phyloP scores from a whole-genome alignment of 2,888 invertebrate species.

The Ischnura elegans region DNA sequence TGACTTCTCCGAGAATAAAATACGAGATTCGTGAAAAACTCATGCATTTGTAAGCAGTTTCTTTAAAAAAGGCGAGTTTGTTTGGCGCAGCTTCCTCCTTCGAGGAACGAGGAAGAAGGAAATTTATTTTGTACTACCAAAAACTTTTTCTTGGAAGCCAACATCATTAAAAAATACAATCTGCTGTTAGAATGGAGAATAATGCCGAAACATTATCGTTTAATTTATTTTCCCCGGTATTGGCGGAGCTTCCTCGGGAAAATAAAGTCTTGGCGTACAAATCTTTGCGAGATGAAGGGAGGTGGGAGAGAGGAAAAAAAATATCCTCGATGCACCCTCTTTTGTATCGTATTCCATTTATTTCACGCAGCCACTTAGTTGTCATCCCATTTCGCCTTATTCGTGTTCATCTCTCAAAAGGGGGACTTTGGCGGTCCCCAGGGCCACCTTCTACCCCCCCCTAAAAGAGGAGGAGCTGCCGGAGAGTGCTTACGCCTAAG shows the following conservation, averaged over 20 bases:
- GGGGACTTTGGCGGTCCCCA: not conserved
- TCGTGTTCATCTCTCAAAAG: conserved; percentile 48
- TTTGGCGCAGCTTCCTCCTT: not conserved
- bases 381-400: conserved; percentile 50
- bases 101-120: not conserved
- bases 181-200: not conserved
- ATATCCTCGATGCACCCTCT: not conserved
- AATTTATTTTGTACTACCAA: not conserved
- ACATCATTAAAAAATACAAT: not conserved
- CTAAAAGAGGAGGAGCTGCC: not conserved
- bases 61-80: not conserved
- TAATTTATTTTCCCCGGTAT: not conserved
- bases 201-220: not conserved
- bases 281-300: not conserved
- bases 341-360: conserved; percentile 11
- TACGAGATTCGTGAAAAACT: not conserved
- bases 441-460: no score
- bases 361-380: conserved; percentile 52
- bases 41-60: not conserved
- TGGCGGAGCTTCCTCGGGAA: not conserved
- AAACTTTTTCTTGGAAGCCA: not conserved
- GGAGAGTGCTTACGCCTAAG: conserved; percentile 11
- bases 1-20: not conserved
- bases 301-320: not conserved
- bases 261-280: not conserved